Percentiles rank a stretch among this genome's conserved stretches.
phyloP scores from a whole-genome alignment of 2,113 vertebrate genomes.

The Rhodinocichla rosea region DNA sequence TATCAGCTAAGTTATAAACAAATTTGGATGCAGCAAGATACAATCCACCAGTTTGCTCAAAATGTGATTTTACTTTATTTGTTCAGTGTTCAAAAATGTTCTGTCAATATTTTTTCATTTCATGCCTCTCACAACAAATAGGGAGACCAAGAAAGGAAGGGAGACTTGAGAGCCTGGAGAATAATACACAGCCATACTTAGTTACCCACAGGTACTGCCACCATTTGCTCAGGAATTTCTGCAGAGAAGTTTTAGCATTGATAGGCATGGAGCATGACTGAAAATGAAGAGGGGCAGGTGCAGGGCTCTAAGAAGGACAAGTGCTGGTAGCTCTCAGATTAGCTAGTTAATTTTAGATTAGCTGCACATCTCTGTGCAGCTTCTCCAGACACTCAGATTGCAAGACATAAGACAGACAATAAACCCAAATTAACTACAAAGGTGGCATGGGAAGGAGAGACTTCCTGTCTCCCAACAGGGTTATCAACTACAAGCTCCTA shows the following conservation, averaged over 20 bases:
- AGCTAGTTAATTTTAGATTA: background rate
- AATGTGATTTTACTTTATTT: conserved; percentile 5
- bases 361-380: background rate
- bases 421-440: background rate
- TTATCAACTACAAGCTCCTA: background rate
- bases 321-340: background rate
- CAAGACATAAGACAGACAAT: background rate
- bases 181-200: background rate
- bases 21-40: background rate
- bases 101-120: background rate
- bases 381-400: background rate
- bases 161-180: background rate
- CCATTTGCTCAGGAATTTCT: background rate
- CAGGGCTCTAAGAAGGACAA: background rate
- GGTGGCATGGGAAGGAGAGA: background rate
- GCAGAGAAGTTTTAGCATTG: background rate
- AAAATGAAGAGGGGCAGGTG: background rate
- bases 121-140: background rate
- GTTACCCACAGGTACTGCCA: background rate
- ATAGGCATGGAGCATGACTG: background rate
- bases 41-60: background rate
- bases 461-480: background rate
- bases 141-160: background rate
- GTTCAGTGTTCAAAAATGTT: background rate
- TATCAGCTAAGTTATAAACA: background rate